phyloP scores from a whole-genome alignment of 2,113 vertebrate genomes.

The Acanthisitta chloris region DNA sequence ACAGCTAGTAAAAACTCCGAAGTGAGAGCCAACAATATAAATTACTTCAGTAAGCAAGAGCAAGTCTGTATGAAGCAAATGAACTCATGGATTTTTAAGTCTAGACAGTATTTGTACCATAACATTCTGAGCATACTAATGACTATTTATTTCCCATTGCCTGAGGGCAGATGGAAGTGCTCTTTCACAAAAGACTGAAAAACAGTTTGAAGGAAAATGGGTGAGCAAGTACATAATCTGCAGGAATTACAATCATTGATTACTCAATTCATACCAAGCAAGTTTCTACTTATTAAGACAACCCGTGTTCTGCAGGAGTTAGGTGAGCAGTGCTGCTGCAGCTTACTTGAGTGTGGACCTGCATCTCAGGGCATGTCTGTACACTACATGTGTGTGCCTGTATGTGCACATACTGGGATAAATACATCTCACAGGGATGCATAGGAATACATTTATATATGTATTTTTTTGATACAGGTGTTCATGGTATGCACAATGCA shows the following conservation, averaged over 20 bases:
- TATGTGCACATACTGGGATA: neutral
- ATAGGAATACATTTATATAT: fast-evolving
- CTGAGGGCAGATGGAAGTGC: constrained; percentile 3
- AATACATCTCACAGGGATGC: neutral
- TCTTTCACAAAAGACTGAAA: neutral
- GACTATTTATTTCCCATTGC: constrained; percentile 17
- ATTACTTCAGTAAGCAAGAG: neutral
- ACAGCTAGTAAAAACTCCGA: neutral
- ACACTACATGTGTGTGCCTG: no score
- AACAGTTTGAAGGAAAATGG: neutral
- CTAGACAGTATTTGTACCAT: constrained; percentile 18
- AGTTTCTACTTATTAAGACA: neutral
- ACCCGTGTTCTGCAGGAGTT: neutral
- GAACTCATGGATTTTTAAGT: constrained; percentile 2
- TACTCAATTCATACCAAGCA: neutral
- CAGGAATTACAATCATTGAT: constrained; percentile 5
- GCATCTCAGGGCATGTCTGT: neutral
- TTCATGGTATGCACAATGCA: no score
- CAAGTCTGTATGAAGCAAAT: constrained; percentile 2
- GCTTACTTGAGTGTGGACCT: neutral
- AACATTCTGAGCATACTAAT: constrained; percentile 20
- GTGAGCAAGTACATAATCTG: neutral
- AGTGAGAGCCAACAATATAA: neutral
- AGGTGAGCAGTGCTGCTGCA: neutral
- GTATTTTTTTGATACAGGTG: neutral